These are phyloP conservation scores for Acromyrmex charruanus DNA, from an alignment of 1,140 invertebrate species.

Conservation along the genomic window DNA sequence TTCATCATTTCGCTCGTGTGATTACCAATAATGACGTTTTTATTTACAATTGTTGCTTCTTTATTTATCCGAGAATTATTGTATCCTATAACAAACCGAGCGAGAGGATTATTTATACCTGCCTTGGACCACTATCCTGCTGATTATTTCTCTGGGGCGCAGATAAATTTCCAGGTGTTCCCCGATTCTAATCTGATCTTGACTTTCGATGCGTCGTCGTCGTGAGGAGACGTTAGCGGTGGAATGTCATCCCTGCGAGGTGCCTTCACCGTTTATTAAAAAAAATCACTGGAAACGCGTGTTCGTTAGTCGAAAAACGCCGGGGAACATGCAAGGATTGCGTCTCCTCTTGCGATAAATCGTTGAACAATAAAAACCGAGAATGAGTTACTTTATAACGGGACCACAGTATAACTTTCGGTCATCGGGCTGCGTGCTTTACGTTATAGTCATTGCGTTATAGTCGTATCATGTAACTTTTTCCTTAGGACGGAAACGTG, in stretches of 20 bases:
- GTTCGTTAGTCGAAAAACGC: constrained; percentile 63
- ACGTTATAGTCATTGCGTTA: not conserved
- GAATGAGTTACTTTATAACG: constrained; percentile 42
- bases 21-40: not conserved
- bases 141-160: constrained; percentile 83
- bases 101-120: constrained; percentile 78
- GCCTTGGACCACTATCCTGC: constrained; percentile 75
- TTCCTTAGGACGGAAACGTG: too few relatives aligned
- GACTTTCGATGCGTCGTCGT: constrained; percentile 78
- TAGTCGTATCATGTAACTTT: too few relatives aligned
- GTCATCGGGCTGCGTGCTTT: constrained; percentile 7
- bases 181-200: constrained; percentile 85
- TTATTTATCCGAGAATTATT: constrained; percentile 38
- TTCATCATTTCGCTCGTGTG: not conserved
- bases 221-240: constrained; percentile 60
- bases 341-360: constrained; percentile 68
- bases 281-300: constrained; percentile 72
- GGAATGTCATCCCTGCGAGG: constrained; percentile 78
- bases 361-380: constrained; percentile 58
- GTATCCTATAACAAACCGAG: constrained; percentile 55
- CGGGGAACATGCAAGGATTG: constrained; percentile 22
- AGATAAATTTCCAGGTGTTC: constrained; percentile 83
- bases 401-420: not conserved
- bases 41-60: not conserved
- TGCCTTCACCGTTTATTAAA: constrained; percentile 74